Conservation (phyloP, 2,113 vertebrate genomes). For the Neodontobutis hainanensis region DNA sequence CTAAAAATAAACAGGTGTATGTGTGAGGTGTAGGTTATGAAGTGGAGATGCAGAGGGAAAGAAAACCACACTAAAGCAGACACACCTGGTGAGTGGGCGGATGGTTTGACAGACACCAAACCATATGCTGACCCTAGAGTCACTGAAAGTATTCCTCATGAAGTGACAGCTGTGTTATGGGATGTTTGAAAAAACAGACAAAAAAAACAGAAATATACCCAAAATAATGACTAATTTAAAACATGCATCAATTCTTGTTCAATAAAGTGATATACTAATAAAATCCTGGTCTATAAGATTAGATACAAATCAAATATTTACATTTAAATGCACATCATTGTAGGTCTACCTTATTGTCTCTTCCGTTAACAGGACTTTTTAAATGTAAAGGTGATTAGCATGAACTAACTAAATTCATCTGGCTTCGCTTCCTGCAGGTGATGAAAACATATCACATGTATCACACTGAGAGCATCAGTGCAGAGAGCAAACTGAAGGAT, state of each 20-base stretch:
- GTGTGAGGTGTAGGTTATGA: conserved; percentile 7
- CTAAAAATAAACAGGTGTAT: conserved; percentile 20
- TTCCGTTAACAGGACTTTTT: not conserved
- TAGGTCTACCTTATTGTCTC: no score
- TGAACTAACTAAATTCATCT: not conserved
- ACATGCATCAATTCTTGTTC: no score
- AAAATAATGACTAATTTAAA: no score
- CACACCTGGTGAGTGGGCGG: conserved; percentile 1
- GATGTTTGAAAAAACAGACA: conserved; percentile 7
- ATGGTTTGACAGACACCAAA: conserved; percentile 46
- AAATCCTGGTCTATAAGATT: no score
- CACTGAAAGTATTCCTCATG: conserved; percentile 54
- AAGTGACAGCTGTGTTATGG: conserved; percentile 47
- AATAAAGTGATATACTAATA: no score
- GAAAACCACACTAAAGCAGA: conserved; percentile 19
- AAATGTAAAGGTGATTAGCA: not conserved
- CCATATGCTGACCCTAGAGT: conserved; percentile 39
- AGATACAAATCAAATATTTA: no score
- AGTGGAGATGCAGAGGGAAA: not conserved
- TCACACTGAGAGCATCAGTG: conserved; percentile 95
- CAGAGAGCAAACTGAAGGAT: conserved; percentile 97
- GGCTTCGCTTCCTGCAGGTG: conserved; percentile 79
- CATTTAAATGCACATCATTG: no score
- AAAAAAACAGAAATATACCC: no score
- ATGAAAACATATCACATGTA: conserved; percentile 99